Conservation (phyloP, 2,113 vertebrate species). For the Varanus salvator region DNA sequence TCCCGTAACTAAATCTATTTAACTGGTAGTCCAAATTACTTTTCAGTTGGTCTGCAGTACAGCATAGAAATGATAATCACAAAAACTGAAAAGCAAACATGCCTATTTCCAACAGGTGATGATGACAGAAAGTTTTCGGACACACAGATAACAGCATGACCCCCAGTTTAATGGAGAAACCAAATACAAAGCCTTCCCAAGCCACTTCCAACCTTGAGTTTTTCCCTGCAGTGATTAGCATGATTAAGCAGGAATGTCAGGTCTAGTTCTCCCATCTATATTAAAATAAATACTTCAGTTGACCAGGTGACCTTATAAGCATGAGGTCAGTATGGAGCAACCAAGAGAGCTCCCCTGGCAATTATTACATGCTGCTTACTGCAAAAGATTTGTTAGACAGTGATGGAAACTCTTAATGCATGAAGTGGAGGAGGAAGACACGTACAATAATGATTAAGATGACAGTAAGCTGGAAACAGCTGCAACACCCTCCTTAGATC, state of each 20-base stretch:
- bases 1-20: not conserved
- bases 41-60: not conserved
- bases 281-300: conserved; percentile 30
- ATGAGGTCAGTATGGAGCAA: conserved; percentile 22
- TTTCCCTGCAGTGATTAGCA: conserved; percentile 28
- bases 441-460: conserved; percentile 19
- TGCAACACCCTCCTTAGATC: not conserved
- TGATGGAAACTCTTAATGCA: conserved; percentile 34
- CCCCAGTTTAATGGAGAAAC: not conserved
- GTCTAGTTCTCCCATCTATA: conserved; percentile 20
- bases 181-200: not conserved
- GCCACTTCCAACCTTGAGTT: conserved; percentile 21
- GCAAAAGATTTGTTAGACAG: conserved; percentile 33
- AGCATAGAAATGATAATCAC: not conserved
- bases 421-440: conserved; percentile 9
- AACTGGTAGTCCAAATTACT: not conserved
- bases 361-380: conserved; percentile 36
- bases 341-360: conserved; percentile 21
- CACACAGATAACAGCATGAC: not conserved
- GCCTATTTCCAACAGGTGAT: not conserved
- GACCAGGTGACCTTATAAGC: conserved; percentile 37
- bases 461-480: conserved; percentile 11
- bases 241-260: conserved; percentile 25
- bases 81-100: not conserved
- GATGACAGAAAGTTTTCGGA: not conserved